Percentiles rank a stretch among this genome's conserved stretches.
Conservation (phyloP, 2,113 vertebrate species). For the Alces alces region DNA sequence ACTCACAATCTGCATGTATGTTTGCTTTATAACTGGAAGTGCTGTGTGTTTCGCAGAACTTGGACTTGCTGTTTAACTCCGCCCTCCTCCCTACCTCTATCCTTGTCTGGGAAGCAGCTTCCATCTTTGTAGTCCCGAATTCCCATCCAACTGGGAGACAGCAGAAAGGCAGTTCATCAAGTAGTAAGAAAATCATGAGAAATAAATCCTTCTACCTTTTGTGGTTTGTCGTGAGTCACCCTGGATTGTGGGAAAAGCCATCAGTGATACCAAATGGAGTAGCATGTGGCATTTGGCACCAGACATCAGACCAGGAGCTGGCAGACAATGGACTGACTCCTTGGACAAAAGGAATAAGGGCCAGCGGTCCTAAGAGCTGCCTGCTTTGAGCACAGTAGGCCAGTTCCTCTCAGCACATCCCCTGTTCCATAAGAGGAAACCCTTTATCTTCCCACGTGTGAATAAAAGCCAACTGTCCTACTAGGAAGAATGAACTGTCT, state of each 20-base stretch:
- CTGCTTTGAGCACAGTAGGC: background rate
- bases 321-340: background rate
- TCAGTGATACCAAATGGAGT: background rate
- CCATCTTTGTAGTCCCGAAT: background rate
- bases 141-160: background rate
- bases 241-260: background rate
- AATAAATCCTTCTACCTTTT: background rate
- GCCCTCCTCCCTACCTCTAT: background rate
- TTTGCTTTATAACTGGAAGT: background rate
- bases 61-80: background rate
- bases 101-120: background rate
- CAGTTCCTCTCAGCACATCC: background rate
- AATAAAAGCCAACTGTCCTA: slow-evolving; percentile 26
- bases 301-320: background rate
- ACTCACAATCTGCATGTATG: background rate
- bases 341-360: background rate
- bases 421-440: background rate
- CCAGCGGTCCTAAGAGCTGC: background rate
- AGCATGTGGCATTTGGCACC: background rate
- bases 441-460: background rate
- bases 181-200: background rate
- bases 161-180: background rate
- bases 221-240: background rate
- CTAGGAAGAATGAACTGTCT: background rate
- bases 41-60: accelerated